Conservation (phyloP, 2,113 vertebrate species). For the Dipodomys stephensi region DNA sequence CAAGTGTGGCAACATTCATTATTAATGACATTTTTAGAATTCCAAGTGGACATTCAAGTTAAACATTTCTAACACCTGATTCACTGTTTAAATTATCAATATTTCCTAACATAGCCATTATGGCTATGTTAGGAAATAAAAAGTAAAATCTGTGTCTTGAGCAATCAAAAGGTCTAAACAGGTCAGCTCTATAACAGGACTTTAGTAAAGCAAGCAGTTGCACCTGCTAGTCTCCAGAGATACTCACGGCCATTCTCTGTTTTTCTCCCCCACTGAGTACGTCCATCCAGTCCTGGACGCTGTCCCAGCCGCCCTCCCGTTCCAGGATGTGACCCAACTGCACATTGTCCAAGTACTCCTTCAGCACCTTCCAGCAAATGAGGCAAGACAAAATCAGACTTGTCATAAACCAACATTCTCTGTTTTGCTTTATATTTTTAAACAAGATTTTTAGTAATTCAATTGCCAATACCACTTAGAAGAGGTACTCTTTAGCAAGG, state of each 20-base stretch:
- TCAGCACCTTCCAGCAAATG: constrained; percentile 92
- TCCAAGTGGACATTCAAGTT: constrained; percentile 34
- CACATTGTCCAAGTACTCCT: constrained; percentile 97
- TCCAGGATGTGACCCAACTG: constrained; percentile 96
- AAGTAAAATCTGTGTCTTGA: constrained; percentile 18
- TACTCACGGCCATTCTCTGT: constrained; percentile 97
- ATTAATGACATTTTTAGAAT: constrained; percentile 22
- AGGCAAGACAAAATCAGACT: constrained; percentile 20
- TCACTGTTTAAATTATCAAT: constrained; percentile 25
- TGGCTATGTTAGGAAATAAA: neutral
- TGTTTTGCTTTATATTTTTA: constrained; percentile 46
- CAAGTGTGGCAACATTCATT: neutral
- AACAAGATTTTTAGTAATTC: constrained; percentile 9
- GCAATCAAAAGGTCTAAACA: constrained; percentile 23
- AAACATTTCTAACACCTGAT: constrained; percentile 4
- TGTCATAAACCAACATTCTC: constrained; percentile 1
- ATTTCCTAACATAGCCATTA: neutral
- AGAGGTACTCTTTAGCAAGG: constrained; percentile 14
- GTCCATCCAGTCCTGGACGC: constrained; percentile 99
- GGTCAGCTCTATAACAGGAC: neutral
- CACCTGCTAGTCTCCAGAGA: constrained; percentile 7
- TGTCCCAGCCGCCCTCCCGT: constrained; percentile 96
- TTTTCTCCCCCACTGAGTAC: constrained; percentile 99
- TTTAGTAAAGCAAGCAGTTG: neutral
- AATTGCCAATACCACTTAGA: constrained; percentile 13